A percentile compares a stretch with the other conserved stretches of the same genome.
Evolutionary conservation across 2,888 invertebrate species (phyloP).

Genomic region (Epinotia nisella): DNA sequence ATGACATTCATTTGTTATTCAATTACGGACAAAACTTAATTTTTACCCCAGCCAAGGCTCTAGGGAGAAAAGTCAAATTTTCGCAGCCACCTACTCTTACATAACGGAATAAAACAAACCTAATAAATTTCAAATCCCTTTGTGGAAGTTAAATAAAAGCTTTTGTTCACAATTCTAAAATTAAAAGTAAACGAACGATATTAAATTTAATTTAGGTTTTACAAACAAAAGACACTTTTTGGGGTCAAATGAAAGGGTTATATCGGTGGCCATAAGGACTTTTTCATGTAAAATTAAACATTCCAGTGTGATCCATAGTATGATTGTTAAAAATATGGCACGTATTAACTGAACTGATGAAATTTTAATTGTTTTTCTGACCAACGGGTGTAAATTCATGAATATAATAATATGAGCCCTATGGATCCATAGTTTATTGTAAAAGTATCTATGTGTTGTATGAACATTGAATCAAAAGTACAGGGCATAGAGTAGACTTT

Average conservation of each 20-base stretch:
- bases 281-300: constrained; percentile 24
- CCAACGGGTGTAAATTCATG: too few species aligned
- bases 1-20: background rate
- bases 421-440: too few species aligned
- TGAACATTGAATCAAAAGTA: too few species aligned
- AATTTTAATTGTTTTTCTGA: background rate
- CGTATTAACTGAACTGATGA: background rate
- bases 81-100: background rate
- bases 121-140: constrained; percentile 27
- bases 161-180: constrained; percentile 32
- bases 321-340: background rate
- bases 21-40: constrained; percentile 1
- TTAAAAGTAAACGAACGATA: constrained; percentile 33
- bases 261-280: constrained; percentile 4
- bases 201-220: constrained; percentile 35
- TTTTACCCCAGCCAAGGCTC: background rate
- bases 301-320: background rate
- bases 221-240: constrained; percentile 41
- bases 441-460: too few species aligned
- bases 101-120: constrained; percentile 28
- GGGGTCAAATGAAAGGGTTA: constrained; percentile 13
- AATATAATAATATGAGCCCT: too few species aligned
- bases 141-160: constrained; percentile 33
- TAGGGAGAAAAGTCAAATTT: constrained; percentile 10
- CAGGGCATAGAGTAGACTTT: too few species aligned